Evolutionary conservation across 1,140 invertebrate species (phyloP).

Genomic region (Prorops nasuta): DNA sequence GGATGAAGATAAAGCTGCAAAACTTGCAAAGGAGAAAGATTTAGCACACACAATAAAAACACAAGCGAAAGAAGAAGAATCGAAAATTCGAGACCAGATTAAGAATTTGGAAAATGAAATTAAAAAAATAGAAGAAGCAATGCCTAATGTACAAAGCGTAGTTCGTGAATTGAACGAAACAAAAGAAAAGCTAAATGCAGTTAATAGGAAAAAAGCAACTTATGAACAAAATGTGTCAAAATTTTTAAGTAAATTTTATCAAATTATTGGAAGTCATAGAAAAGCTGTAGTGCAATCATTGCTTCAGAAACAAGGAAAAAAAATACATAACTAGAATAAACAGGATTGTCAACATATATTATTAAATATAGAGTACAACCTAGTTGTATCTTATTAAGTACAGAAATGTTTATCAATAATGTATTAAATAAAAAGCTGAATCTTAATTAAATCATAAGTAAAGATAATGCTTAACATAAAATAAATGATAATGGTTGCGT

Average conservation of each 20-base stretch:
- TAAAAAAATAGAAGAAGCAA: constrained; percentile 15
- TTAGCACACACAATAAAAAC: constrained; percentile 23
- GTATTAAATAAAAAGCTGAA: too few relatives aligned
- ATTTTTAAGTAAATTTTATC: constrained; percentile 34
- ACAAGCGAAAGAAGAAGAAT: constrained; percentile 24
- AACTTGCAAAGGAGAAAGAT: constrained; percentile 21
- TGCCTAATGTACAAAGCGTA: constrained; percentile 14
- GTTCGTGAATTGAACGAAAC: constrained; percentile 23
- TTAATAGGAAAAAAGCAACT: constrained; percentile 21
- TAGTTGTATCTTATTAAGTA: too few relatives aligned
- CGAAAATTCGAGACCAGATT: constrained; percentile 27
- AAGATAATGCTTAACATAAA: too few relatives aligned
- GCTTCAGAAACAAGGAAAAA: constrained; percentile 5
- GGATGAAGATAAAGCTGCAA: constrained; percentile 18
- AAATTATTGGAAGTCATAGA: constrained; percentile 28
- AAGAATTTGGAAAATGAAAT: constrained; percentile 27
- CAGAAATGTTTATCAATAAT: too few relatives aligned
- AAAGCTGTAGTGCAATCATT: background rate
- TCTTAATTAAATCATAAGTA: too few relatives aligned
- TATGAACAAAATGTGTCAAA: constrained; percentile 25
- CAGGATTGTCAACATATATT: background rate
- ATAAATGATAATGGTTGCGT: too few relatives aligned
- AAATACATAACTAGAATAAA: background rate
- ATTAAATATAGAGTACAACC: too few relatives aligned
- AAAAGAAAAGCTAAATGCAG: constrained; percentile 26